Evolutionary conservation across 2,797 vertebrate species (phyloP).

Genomic region (Lutjanus argentimaculatus): DNA sequence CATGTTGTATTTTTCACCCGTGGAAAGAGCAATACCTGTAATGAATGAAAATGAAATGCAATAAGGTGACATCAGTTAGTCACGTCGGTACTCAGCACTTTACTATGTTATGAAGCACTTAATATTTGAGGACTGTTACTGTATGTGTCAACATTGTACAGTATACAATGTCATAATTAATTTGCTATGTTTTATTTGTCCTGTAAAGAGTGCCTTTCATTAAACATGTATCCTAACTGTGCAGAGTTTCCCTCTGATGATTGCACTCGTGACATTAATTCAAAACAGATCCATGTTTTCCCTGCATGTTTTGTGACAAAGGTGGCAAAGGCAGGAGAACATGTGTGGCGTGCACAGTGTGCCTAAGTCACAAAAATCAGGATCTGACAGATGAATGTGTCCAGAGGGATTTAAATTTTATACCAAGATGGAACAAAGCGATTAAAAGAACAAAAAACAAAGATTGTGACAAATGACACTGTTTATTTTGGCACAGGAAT

Average conservation of each 20-base stretch:
- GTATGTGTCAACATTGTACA: constrained; percentile 75
- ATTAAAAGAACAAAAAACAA: too few species aligned
- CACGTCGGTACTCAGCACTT: constrained; percentile 78
- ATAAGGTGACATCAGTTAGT: constrained; percentile 62
- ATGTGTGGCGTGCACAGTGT: too few species aligned
- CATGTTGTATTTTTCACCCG: constrained; percentile 11
- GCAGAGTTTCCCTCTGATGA: constrained; percentile 33
- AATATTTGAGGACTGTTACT: constrained; percentile 72
- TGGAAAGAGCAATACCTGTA: constrained; percentile 63
- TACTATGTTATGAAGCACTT: constrained; percentile 74
- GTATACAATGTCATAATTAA: constrained; percentile 67
- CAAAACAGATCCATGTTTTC: too few species aligned
- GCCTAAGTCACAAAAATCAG: too few species aligned
- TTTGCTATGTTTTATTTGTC: constrained; percentile 77
- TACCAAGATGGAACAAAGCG: too few species aligned
- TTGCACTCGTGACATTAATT: not conserved
- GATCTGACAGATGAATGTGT: too few species aligned
- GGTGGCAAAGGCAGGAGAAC: too few species aligned
- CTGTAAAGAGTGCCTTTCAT: constrained; percentile 89
- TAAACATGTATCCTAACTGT: constrained; percentile 81
- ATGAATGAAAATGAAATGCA: constrained; percentile 55
- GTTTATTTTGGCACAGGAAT: too few species aligned
- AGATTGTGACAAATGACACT: too few species aligned
- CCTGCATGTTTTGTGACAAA: too few species aligned
- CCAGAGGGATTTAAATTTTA: too few species aligned